phyloP scores from a whole-genome alignment of 2,797 vertebrate genomes.

The Sciurus vulgaris region DNA sequence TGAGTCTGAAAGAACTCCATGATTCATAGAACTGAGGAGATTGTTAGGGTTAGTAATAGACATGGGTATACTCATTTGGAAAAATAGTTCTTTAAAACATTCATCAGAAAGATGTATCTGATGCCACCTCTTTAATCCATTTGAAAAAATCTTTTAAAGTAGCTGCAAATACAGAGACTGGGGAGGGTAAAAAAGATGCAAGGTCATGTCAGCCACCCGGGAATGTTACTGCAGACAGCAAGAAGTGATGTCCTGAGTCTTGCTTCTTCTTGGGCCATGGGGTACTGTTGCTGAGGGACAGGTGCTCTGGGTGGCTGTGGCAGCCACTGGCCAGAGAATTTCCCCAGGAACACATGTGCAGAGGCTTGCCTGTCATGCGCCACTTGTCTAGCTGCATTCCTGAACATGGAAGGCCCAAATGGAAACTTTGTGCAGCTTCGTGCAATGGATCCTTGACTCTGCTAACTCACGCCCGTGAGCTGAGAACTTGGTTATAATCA shows the following conservation, averaged over 20 bases:
- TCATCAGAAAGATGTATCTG: neutral
- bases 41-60: neutral
- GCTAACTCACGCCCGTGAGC: neutral
- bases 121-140: neutral
- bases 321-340: neutral
- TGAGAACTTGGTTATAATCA: constrained; percentile 23
- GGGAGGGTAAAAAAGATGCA: neutral
- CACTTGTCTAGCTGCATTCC: neutral
- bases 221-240: neutral
- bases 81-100: neutral
- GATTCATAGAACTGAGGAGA: neutral
- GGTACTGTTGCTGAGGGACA: neutral
- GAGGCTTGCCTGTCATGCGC: neutral
- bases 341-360: fast-evolving
- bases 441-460: neutral
- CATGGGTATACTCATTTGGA: neutral
- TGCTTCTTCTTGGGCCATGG: neutral
- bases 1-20: neutral
- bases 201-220: neutral
- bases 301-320: neutral
- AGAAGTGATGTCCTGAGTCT: neutral
- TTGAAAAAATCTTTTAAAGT: neutral
- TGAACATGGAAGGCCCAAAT: neutral
- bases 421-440: neutral
- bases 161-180: neutral